Evolutionary conservation across 2,113 vertebrate genomes (phyloP), one percentile per base, ranked within the genome.

Genomic region (Polypterus senegalus): DNA sequence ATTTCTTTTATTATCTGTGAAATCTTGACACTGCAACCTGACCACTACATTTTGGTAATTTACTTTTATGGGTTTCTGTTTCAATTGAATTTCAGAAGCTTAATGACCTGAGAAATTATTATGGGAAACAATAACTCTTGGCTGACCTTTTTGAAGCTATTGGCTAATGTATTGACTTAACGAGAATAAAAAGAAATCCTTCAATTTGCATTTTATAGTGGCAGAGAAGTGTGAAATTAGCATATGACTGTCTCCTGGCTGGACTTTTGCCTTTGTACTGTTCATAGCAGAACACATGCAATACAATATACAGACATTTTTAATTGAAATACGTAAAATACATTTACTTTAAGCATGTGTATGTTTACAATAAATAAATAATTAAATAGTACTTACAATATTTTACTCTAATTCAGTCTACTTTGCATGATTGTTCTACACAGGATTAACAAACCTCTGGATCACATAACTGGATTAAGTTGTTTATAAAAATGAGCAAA

Each of bases 91-190:
- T 80, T 74, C 73, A 77, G 8, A 11, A 61, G 66, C 43, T 75
- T 80, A 80, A 80, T 81, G 65, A 61, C 67, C 74, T 81, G 58
- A 71, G 69, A 81, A 82, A 84, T 78, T 74, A 79, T 75, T 74
- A 80, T 73, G 57, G 58, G 67, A 70, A 80, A 72, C 60, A 74
- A 70, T 80, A 75, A 77, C 71, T 80, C 67, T 74, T 70, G 64
- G 65, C 1, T 44, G 78, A 76, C 80, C 75, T 77, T 66, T 67
- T 53, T 66, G 48, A 75, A 62, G 59, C 48, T 79, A 74, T 63
- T 45, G 68, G 52, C 51, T 71, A 75, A 63, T 75, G 72, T 61
- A 77, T 60, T 70, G 69, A 61, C 70, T 80, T 80, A 71, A 46
- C 58, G 65, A 74, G 59, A 48, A 71, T 27, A 27, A 27, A 27